These are phyloP conservation scores for Amniataba percoides DNA, from an alignment of 2,797 vertebrate species.

Conservation along the genomic window DNA sequence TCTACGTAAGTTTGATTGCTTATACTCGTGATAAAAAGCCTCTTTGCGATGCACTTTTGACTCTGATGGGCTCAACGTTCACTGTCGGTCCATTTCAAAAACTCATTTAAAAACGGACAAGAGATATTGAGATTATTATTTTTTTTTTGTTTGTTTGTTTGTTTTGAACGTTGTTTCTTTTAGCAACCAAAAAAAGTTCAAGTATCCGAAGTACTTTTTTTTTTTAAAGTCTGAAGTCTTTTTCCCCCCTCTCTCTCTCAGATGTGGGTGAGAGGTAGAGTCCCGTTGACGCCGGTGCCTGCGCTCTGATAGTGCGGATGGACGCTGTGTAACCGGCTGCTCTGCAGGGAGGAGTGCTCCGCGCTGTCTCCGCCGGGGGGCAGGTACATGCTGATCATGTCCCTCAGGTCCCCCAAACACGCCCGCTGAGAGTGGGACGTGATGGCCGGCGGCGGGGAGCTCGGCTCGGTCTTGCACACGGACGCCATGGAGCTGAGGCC, in stretches of 20 bases:
- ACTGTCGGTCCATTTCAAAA: constrained; percentile 78
- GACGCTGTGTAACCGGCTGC: constrained; percentile 95
- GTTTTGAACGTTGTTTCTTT: constrained; percentile 72
- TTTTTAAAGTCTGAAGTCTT: constrained; percentile 67
- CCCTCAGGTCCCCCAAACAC: constrained; percentile 97
- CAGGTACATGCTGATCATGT: constrained; percentile 99
- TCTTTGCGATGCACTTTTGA: constrained; percentile 78
- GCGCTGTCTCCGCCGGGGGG: constrained; percentile 95
- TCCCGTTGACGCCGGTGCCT: constrained; percentile 95
- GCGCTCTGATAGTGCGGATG: constrained; percentile 98
- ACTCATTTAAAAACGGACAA: constrained; percentile 75
- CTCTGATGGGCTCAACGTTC: constrained; percentile 78
- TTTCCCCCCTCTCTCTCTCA: constrained; percentile 74
- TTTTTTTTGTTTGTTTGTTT: constrained; percentile 29
- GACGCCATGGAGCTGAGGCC: constrained; percentile 94
- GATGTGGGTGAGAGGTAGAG: constrained; percentile 98
- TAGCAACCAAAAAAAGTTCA: constrained; percentile 86
- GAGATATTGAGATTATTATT: constrained; percentile 74
- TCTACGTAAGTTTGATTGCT: constrained; percentile 86
- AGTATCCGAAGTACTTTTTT: constrained; percentile 87
- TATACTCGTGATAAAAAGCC: constrained; percentile 83
- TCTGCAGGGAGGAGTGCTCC: constrained; percentile 92
- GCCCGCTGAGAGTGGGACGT: constrained; percentile 96
- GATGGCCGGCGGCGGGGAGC: constrained; percentile 95
- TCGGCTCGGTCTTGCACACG: constrained; percentile 97